Percentiles rank a stretch among this genome's conserved stretches.
Conservation (phyloP, 2,797 vertebrate species). For the Rhyacichthys aspro region DNA sequence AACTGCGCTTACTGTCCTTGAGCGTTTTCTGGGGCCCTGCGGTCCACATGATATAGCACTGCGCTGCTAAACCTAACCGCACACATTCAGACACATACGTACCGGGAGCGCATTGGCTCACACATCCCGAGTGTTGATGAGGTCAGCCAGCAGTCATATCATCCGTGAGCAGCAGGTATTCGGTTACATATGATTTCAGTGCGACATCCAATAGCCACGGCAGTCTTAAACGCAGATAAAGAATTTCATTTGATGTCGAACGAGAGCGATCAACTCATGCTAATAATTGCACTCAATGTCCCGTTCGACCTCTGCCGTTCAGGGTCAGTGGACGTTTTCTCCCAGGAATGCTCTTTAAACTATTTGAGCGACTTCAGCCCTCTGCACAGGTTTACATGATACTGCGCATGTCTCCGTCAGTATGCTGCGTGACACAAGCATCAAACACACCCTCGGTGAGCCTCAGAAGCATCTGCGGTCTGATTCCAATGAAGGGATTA, state of each 20-base stretch:
- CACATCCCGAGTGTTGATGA: constrained; percentile 44
- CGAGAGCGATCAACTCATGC: constrained; percentile 60
- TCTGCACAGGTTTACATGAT: constrained; percentile 21
- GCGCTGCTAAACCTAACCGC: constrained; percentile 51
- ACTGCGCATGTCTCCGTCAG: constrained; percentile 11
- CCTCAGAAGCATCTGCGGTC: constrained; percentile 43
- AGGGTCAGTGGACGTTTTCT: constrained; percentile 29
- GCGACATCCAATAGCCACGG: constrained; percentile 60
- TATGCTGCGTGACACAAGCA: constrained; percentile 27
- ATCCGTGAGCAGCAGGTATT: constrained; percentile 60
- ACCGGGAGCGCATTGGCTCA: constrained; percentile 35
- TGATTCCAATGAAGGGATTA: constrained; percentile 16
- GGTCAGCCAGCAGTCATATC: constrained; percentile 73
- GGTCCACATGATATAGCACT: constrained; percentile 36
- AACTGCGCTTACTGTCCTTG: constrained; percentile 52
- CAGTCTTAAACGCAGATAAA: constrained; percentile 66
- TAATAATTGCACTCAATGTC: constrained; percentile 46
- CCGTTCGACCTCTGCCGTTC: constrained; percentile 48
- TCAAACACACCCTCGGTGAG: constrained; percentile 48
- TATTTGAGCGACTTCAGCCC: constrained; percentile 43
- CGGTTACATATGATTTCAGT: constrained; percentile 53
- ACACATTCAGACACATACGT: constrained; percentile 27
- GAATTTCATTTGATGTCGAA: constrained; percentile 67
- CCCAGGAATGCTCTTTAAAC: constrained; percentile 45
- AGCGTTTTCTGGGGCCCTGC: constrained; percentile 38